Base-by-base conservation (phyloP, 2,888 invertebrate genomes). In the Drepanosiphum platanoidis region DNA sequence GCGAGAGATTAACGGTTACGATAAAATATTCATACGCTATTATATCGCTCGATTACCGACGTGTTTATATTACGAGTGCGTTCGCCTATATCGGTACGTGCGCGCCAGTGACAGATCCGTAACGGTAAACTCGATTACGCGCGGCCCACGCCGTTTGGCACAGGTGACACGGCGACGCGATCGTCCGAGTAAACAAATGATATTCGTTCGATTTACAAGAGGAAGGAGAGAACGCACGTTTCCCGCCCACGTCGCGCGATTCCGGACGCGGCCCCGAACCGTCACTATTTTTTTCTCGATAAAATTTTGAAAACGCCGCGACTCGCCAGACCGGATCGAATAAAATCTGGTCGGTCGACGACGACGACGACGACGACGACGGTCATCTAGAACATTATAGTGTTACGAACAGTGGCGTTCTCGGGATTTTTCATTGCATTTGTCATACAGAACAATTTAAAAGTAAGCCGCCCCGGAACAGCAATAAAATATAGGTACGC, bases 111-210 rank as follows among this genome's bases (percentile, higher is more conserved):
- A 64, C 32, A 66, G 13, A 79, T 66, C 78, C 42, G 78, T 79
- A 79, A 79, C 78, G 78, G 78, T 78, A 66, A 79, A 66, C 42
- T 79, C 30, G 42, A 32, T 66, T 66, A 39, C 64, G n/a, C n/a
- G n/a, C n/a, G 78, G 22, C 64, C 66, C 42, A 79, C 66, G 66
- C 36, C 32, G 42, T 66, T 79, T 66, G 78, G 66, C 78, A 46
- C 66, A 66, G 78, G 66, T 79, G 78, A 79, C 66, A 42, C 46
- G 46, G 30, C 64, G 42, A 30, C 61, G 42, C 42, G 30, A 30
- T 78, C 39, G 34, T 22, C 39, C 30, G 18, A 15, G 27, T 18
- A 58, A 52, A 52, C 64, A 42, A 64, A 64, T 27, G 34, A 9
- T 9, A 30, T 78, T 78, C 39, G 39, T 78, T 64, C 39, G 30